Base-by-base conservation (phyloP, 2,888 invertebrate genomes). In the Eremobia ochroleuca region DNA sequence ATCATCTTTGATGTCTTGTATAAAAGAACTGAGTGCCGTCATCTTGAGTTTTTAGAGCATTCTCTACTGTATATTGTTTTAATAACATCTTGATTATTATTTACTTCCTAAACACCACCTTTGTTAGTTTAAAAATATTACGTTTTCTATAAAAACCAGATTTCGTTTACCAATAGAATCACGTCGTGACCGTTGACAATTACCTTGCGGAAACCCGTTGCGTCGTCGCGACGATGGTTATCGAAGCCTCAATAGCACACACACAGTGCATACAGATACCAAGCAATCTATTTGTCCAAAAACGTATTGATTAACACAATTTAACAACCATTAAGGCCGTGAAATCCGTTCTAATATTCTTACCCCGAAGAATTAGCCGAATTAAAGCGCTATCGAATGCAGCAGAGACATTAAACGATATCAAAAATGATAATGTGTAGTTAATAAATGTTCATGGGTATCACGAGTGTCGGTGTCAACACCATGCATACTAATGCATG, bases 401-500 rank as follows among this genome's bases (percentile, higher is more conserved):
- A 64, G 65, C 15, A 79, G 61, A 28, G 40, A 37, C 2, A 55
- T 75, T 66, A 31, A 66, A 61, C 13, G 31, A 71, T 66, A 66
- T 74, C 46, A 76, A 78, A 77, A 69, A 62, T 76, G 40, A 74
- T 76, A 73, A 55, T 76, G 67, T 55, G 59, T 67, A 64, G 67
- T 78, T 83, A 77, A 76, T 82, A 76, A 68, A 75, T 79, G 71
- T 65, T 76, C 52, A 71, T 62, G 69, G 76, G 67, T 77, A 49
- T 72, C 73, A 77, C 83, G 82, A 74, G 67, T 58, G 34, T 46
- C 37, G 81, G 78, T 87, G 89, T 86, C 75, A 77, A 85, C 85
- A 81, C 84, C 83, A 86, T 88, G 90, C 86, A 91, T 91, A 89
- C 84, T 84, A 89, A 91, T 89, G 82, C 69, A 68, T 74, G 61